Base-by-base conservation (phyloP, 2,797 vertebrate genomes). In the Pipistrellus nathusii region DNA sequence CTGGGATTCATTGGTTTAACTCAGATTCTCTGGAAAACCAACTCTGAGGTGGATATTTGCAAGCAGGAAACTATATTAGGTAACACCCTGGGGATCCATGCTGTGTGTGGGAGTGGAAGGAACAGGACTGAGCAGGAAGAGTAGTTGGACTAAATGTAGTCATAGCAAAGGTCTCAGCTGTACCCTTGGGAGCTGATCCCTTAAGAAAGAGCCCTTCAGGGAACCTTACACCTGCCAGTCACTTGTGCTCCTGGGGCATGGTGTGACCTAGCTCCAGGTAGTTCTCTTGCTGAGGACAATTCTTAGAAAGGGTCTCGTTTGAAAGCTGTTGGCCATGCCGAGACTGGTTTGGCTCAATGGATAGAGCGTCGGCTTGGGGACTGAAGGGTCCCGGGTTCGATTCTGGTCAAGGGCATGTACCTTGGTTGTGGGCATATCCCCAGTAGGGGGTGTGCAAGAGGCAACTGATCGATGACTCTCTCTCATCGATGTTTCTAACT, bases 1-100 rank as follows among this genome's bases (percentile, higher is more conserved):
- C 13, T 46, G 59, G 51, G 35, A 73, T 48, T 76, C 69, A 77
- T 35, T 69, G 59, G 4, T 76, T 88, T 84, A 55, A 27, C 78
- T 84, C 46, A 88, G 76, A 88, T 88, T 88, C 71, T 46, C 53
- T 85, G 78, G 64, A 88, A 94, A 92, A 77, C 35, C 51, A 71
- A 88, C 72, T 55, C 64, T n/a, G 55, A 72, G 27, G n/a, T 84
- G 35, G 53, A 78, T 46, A 66, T 87, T 88, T 84, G 64, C 64
- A 88, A 78, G 78, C 14, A 55, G 35, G 64, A 84, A 53, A 44
- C 55, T 77, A 38, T 88, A 55, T 88, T 83, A 84, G 20, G 53
- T 77, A 90, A 38, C 82, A 48, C 6, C 25, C 51, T 85, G 78
- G 88, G 83, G 66, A 46, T 80, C 62, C 66, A 82, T 59, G 57